Evolutionary conservation across 2,888 invertebrate genomes (phyloP), one percentile per base, ranked within the genome.

Genomic region (Apoda limacodes): DNA sequence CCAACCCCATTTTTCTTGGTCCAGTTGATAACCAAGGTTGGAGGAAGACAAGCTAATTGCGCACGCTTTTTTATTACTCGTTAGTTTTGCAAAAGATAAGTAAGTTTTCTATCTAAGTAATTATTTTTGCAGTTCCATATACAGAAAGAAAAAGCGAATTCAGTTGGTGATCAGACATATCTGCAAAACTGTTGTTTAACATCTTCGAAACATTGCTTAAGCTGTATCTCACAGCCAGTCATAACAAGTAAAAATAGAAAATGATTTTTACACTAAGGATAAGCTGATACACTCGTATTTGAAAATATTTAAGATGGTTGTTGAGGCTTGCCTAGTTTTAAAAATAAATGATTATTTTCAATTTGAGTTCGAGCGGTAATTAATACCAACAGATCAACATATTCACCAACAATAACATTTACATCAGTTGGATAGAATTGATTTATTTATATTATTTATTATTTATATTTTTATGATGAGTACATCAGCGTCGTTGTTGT

Each of bases 321-420:
- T 22, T 22, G 5, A 22, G 22, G 9, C 22, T 22, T 22, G 22
- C 22, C 22, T 10, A 11, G 22, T 22, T 22, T 22, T 11, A 5
- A 22, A 22, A 22, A 22, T 10, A 10, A 22, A 22, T 10, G n/a
- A 22, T 10, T 22, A 10, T 22, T 22, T 9, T 22, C 22, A 22
- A 9, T 22, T 27, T 9, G 15, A 17, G 27, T 27, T 13, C 15
- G 14, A 13, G 9, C 27, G 17, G 17, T 27, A 15, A 27, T 9
- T 3, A 27, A 9, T 13, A 28, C 28, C 10, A 20, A 17, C 19
- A 28, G 13, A 28, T 28, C 28, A 11, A 28, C 21, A 20, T 28
- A 20, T 28, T 28, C 19, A 11, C 28, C 28, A 10, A 28, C 20
- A 3, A 28, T 9, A 15, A 20, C 21, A n/a, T 9, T 17, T 10